Evolutionary conservation across 2,888 invertebrate species (phyloP).

Genomic region (Malthinus seriepunctatus): DNA sequence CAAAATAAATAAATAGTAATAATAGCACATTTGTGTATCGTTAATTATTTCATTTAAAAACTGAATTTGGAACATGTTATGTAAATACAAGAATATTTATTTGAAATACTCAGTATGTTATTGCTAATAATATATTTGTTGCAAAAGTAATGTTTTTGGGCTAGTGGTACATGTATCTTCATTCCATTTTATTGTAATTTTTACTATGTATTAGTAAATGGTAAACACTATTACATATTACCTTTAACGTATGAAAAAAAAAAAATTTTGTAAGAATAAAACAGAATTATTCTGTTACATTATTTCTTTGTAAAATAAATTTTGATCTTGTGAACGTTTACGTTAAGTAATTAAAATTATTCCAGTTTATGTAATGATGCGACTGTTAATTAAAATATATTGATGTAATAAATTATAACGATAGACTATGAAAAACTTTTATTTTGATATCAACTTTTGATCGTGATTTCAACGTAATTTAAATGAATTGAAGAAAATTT

Average conservation of each 20-base stretch:
- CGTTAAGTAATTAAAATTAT: constrained; percentile 1
- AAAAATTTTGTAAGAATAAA: background rate
- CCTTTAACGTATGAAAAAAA: background rate
- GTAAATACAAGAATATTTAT: too few relatives aligned
- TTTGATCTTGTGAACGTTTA: constrained; percentile 1
- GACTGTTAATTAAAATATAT: constrained; percentile 3
- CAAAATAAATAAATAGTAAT: background rate
- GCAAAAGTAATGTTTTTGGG: too few relatives aligned
- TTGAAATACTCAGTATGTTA: too few relatives aligned
- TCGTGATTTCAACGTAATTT: too few relatives aligned
- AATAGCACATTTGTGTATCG: too few relatives aligned
- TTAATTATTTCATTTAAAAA: too few relatives aligned
- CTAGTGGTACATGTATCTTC: background rate
- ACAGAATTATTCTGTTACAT: background rate
- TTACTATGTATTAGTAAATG: too few relatives aligned
- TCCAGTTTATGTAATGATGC: constrained; percentile 1
- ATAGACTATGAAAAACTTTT: background rate
- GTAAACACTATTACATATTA: background rate
- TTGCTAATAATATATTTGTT: too few relatives aligned
- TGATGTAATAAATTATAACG: constrained; percentile 2
- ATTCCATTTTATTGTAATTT: constrained; percentile 15
- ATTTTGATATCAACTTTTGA: background rate
- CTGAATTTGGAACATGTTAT: too few relatives aligned
- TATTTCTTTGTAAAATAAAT: constrained; percentile 1
- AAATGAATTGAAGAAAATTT: too few relatives aligned